Evolutionary conservation across 2,113 vertebrate genomes (phyloP).

Genomic region (Corvus hawaiiensis): DNA sequence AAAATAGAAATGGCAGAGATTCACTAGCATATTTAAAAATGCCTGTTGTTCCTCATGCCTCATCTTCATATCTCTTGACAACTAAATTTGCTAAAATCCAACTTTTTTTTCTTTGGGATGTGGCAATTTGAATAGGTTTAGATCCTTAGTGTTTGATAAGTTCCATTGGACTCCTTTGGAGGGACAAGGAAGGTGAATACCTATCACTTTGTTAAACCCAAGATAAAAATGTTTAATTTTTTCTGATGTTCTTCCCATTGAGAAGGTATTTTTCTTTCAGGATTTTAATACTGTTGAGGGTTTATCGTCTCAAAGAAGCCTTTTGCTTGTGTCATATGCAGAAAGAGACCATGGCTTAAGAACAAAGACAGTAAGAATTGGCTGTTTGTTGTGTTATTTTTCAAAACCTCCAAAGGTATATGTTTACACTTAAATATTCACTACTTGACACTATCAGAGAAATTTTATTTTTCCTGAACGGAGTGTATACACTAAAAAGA

Average conservation of each 20-base stretch:
- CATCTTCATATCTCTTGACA: background rate
- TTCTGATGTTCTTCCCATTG: background rate
- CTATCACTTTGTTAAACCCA: background rate
- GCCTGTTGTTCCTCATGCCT: background rate
- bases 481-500: background rate
- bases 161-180: background rate
- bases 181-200: background rate
- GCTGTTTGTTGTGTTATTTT: background rate
- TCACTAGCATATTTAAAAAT: background rate
- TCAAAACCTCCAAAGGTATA: background rate
- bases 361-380: background rate
- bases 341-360: background rate
- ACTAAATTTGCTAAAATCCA: background rate
- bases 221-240: background rate
- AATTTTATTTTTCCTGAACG: background rate
- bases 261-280: background rate
- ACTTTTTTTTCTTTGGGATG: background rate
- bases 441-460: background rate
- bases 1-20: background rate
- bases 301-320: background rate
- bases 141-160: background rate
- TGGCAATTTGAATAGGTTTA: background rate
- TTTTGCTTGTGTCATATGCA: background rate
- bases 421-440: constrained; percentile 22
- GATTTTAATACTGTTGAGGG: background rate